A percentile compares a stretch with the other conserved stretches of the same genome.
Evolutionary conservation across 2,113 vertebrate species (phyloP).

Genomic region (Psittacula cyanocephala): DNA sequence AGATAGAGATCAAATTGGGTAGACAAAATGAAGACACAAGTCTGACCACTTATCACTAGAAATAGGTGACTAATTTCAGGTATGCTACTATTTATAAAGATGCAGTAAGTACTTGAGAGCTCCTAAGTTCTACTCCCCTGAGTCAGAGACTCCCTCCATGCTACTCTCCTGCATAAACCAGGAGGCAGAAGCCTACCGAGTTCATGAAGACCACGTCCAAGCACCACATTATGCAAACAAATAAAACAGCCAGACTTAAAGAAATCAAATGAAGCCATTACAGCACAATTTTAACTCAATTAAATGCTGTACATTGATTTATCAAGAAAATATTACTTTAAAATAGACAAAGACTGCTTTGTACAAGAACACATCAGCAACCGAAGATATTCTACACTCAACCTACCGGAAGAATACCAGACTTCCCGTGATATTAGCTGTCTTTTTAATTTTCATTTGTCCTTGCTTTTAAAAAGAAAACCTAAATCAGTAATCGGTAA

Average conservation of each 20-base stretch:
- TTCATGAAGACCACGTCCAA: neutral
- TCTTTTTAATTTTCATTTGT: constrained; percentile 15
- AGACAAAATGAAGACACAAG: neutral
- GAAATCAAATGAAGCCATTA: constrained; percentile 12
- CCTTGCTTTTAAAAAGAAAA: neutral
- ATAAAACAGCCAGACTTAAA: neutral
- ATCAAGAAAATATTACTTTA: neutral
- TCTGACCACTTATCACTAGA: neutral
- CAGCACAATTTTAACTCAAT: neutral
- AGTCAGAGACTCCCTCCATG: neutral
- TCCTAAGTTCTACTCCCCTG: neutral
- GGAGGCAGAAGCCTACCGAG: neutral
- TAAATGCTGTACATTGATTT: neutral
- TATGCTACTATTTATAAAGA: neutral
- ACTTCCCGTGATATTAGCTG: neutral
- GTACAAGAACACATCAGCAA: neutral
- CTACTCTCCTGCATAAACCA: neutral
- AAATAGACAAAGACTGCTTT: neutral
- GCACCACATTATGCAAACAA: neutral
- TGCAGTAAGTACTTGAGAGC: neutral
- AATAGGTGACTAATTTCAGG: neutral
- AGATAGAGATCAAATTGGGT: neutral
- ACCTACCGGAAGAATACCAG: constrained; percentile 15
- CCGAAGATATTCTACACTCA: neutral
- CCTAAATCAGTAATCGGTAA: neutral